These are phyloP conservation scores for Sycophila sp. DNA, from an alignment of 1,140 invertebrate species.

Conservation along the genomic window DNA sequence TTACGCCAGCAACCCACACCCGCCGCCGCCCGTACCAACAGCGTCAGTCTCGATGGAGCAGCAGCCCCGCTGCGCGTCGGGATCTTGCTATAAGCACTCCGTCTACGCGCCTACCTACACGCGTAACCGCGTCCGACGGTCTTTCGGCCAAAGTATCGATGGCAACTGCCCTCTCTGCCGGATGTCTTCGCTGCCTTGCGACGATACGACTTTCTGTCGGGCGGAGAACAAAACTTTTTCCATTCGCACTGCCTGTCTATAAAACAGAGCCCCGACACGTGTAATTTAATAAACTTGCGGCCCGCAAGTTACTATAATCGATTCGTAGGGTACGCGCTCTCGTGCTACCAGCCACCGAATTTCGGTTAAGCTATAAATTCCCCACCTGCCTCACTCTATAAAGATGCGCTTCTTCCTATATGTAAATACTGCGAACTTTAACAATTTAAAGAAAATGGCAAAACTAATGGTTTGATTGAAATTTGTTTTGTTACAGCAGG, in stretches of 20 bases:
- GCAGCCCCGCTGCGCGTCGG: too few species aligned
- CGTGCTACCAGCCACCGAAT: constrained; percentile 22
- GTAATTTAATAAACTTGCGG: constrained; percentile 41
- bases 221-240: constrained; percentile 38
- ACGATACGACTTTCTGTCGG: too few species aligned
- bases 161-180: constrained; percentile 52
- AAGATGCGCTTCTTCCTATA: background rate
- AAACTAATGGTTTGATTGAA: too few species aligned
- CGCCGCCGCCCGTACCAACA: background rate
- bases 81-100: constrained; percentile 44
- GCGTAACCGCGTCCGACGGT: constrained; percentile 50
- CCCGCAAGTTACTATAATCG: constrained; percentile 38
- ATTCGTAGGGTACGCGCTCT: constrained; percentile 27
- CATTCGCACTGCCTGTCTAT: constrained; percentile 28
- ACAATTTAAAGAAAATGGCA: too few species aligned
- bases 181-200: constrained; percentile 46
- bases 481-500: too few species aligned
- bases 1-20: constrained; percentile 63
- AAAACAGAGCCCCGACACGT: constrained; percentile 22
- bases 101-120: constrained; percentile 42
- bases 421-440: background rate
- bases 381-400: background rate
- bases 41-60: too few species aligned
- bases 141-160: constrained; percentile 58
- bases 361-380: constrained; percentile 34